Conservation (phyloP, 2,113 vertebrate genomes). For the Rhinopomastus cyanomelas region DNA sequence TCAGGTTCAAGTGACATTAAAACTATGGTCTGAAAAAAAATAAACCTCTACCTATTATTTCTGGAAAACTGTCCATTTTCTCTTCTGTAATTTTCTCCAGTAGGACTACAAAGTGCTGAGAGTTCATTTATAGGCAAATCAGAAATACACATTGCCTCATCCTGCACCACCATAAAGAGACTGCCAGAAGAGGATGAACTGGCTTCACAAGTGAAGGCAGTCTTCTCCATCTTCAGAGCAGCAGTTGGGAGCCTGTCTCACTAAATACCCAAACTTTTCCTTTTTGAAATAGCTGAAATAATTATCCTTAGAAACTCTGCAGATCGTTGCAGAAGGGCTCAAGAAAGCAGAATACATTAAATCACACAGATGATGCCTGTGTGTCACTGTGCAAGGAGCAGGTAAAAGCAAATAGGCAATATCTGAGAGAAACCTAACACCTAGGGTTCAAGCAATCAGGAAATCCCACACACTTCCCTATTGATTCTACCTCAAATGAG, state of each 20-base stretch:
- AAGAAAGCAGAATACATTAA: background rate
- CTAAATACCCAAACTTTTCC: background rate
- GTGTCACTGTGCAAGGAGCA: background rate
- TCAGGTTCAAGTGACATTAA: background rate
- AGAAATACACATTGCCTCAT: background rate
- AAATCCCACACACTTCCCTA: background rate
- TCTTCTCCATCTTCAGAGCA: background rate
- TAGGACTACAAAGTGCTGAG: background rate
- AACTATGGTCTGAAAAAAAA: background rate
- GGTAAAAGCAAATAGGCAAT: background rate
- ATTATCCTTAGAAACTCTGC: background rate
- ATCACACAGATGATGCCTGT: background rate
- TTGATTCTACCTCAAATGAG: background rate
- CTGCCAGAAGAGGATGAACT: background rate
- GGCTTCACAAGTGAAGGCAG: background rate
- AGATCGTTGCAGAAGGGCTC: background rate
- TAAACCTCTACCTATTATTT: background rate
- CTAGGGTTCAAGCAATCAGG: background rate
- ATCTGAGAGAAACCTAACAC: background rate
- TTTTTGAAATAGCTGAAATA: background rate
- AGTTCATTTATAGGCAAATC: background rate
- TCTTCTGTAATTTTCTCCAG: background rate
- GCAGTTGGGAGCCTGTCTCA: background rate
- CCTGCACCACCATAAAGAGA: background rate
- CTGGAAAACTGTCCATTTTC: background rate